Evolutionary conservation across 2,888 invertebrate species (phyloP).

Genomic region (Aspidapion aeneum): DNA sequence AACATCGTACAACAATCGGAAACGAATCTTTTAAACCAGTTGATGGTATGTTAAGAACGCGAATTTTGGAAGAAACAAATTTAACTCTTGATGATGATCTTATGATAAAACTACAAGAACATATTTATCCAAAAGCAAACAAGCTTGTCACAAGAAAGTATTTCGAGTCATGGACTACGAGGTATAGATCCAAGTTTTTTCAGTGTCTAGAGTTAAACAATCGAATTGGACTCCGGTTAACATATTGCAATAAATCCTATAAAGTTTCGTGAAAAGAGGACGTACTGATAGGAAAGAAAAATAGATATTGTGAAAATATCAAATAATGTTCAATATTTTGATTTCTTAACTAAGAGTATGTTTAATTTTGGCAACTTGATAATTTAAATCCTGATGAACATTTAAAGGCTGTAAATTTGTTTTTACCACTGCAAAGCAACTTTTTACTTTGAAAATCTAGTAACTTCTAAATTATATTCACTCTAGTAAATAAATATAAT

Average conservation of each 20-base stretch:
- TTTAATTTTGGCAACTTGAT: background rate
- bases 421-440: too few species aligned
- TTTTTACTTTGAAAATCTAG: too few species aligned
- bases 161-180: background rate
- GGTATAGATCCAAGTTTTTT: background rate
- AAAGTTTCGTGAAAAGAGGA: too few species aligned
- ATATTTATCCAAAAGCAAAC: slow-evolving; percentile 4
- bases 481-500: slow-evolving; percentile 15
- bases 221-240: too few species aligned
- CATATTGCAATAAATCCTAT: too few species aligned
- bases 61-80: slow-evolving; percentile 6
- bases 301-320: too few species aligned
- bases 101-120: slow-evolving; percentile 12
- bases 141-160: background rate
- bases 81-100: slow-evolving; percentile 13
- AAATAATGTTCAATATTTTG: slow-evolving; percentile 15
- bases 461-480: too few species aligned
- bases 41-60: background rate
- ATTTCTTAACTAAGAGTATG: slow-evolving; percentile 13
- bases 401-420: too few species aligned
- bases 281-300: too few species aligned
- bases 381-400: too few species aligned
- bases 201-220: background rate
- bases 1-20: slow-evolving; percentile 4
- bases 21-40: background rate